Evolutionary conservation across 2,797 vertebrate species (phyloP), one percentile per base, ranked within the genome.

Genomic region (Rhinogobio ventralis): DNA sequence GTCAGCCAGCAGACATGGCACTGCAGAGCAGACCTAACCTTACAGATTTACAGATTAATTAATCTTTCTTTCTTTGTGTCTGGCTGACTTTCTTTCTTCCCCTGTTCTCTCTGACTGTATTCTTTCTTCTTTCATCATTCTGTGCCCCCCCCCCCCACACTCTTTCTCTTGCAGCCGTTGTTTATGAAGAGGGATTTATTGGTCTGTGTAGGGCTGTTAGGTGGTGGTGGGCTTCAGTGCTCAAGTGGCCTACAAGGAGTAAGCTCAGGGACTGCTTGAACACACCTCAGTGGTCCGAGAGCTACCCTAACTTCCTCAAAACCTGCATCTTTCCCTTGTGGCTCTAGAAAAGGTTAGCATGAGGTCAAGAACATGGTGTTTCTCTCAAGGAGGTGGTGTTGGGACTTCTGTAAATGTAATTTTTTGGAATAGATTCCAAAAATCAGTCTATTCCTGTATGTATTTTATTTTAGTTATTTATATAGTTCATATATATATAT

Each of bases 101-200:
- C 42, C 11, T 51, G 23, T 25, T 42, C 13, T 60, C 49, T 71
- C 15, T 42, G 20, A 39, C 33, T 53, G 53, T 69, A n/a, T 71
- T 78, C 28, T 80, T 69, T 80, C 57, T 39, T 62, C 23, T 71
- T 53, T 49, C 55, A 25, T 68, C 49, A 51, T 53, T 42, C 68
- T 72, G 11, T 62, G 30, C 60, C 74, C 72, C 45, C 17, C 60
- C 30, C 55, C 60, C 74, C 72, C 45, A 13, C 60, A 36, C 55
- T 39, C 78, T 55, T 25, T 77, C 45, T 19, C 67, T 80, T 7
- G 20, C 68, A 86, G 80, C 36, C 76, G 10, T 81, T 95, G 95
- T 95, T 96, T 95, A 94, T 94, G 93, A 94, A 94, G 92, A 92
- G 91, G 89, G 91, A 95, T 95, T 95, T 95, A 95, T 94, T 90